Evolutionary conservation across 1,140 invertebrate species (phyloP).

Genomic region (Phocides pigmalion): DNA sequence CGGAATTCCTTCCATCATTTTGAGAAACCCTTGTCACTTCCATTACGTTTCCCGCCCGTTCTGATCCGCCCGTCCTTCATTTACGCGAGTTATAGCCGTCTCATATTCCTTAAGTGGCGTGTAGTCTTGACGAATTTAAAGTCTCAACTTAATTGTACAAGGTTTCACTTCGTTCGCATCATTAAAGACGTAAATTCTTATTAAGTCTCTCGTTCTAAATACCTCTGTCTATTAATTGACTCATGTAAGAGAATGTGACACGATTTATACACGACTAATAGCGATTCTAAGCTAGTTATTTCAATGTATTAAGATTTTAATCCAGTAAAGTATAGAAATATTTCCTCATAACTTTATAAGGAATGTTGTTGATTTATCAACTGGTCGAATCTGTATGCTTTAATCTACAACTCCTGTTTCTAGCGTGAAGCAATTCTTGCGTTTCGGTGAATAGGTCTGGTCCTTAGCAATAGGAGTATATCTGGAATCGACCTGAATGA

Average conservation of each 20-base stretch:
- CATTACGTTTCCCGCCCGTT: slow-evolving; percentile 68
- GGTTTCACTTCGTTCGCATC: slow-evolving; percentile 34
- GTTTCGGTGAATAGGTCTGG: no score
- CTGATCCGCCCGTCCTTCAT: slow-evolving; percentile 67
- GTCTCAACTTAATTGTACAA: slow-evolving; percentile 46
- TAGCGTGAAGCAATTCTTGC: no score
- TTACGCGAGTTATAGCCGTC: slow-evolving; percentile 70
- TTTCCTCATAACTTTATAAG: no score
- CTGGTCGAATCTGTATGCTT: no score
- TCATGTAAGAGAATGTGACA: background rate
- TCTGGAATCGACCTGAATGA: no score
- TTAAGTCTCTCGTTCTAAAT: background rate
- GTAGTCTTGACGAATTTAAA: slow-evolving; percentile 59
- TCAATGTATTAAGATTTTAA: no score
- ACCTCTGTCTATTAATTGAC: background rate
- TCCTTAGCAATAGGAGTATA: no score
- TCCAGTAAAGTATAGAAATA: no score
- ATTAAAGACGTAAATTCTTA: slow-evolving; percentile 7
- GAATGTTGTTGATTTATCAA: no score
- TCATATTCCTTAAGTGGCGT: slow-evolving; percentile 66
- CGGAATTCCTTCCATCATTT: slow-evolving; percentile 75
- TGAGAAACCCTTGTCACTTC: slow-evolving; percentile 79
- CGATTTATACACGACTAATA: background rate
- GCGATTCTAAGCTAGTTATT: no score
- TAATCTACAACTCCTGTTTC: no score